Conservation (phyloP, 2,797 vertebrate species). For the Crossoptilon crossoptilon region DNA sequence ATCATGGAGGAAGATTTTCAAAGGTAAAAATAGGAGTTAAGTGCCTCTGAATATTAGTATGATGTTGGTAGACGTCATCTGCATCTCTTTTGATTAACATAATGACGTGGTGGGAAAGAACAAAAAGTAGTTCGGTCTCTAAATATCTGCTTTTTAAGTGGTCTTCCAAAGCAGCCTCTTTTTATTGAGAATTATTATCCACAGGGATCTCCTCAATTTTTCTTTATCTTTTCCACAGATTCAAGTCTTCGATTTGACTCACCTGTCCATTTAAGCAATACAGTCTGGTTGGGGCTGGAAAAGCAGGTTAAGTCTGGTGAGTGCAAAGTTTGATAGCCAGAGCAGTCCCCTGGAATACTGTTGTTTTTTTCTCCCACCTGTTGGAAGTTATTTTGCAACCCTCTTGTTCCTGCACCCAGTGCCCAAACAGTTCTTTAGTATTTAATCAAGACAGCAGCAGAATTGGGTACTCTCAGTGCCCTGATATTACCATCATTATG, state of each 20-base stretch:
- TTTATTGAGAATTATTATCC: not conserved
- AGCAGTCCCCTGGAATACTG: not conserved
- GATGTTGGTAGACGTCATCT: not conserved
- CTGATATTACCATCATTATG: accelerated
- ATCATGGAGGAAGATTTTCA: not conserved
- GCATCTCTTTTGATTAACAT: not conserved
- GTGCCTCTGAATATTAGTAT: not conserved
- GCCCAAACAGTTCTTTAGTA: not conserved
- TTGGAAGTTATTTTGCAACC: not conserved
- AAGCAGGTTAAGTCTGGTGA: not conserved
- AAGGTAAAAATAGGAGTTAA: constrained; percentile 22
- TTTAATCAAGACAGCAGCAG: not conserved
- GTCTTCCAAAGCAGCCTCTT: not conserved
- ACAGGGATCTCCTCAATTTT: not conserved
- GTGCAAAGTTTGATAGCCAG: not conserved
- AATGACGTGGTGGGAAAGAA: not conserved
- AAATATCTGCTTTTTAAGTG: not conserved
- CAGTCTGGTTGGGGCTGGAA: not conserved
- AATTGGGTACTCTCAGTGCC: not conserved
- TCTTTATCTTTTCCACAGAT: not conserved
- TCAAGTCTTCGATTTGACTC: not conserved
- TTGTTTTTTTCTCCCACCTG: not conserved
- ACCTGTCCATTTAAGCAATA: not conserved
- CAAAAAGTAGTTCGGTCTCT: not conserved
- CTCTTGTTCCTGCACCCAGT: not conserved